Evolutionary conservation across 1,140 invertebrate genomes (phyloP).

Genomic region (Ditylenchus dipsaci): DNA sequence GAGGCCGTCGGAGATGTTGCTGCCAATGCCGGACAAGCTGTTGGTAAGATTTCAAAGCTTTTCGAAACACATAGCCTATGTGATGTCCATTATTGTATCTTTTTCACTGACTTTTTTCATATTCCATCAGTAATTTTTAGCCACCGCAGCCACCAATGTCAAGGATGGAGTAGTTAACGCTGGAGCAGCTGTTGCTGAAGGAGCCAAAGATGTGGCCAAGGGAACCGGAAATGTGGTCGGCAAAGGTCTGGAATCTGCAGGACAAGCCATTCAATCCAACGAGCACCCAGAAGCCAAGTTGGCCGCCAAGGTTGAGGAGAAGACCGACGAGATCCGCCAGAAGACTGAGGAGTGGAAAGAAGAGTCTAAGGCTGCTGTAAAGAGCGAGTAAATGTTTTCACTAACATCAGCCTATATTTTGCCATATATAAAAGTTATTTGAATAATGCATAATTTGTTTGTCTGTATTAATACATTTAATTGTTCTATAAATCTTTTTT

Average conservation of each 20-base stretch:
- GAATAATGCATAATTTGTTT: too few species aligned
- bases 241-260: slow-evolving; percentile 14
- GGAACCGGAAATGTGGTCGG: slow-evolving; percentile 13
- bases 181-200: slow-evolving; percentile 7
- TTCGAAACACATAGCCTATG: background rate
- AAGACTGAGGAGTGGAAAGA: background rate
- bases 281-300: slow-evolving; percentile 7
- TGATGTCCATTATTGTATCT: too few species aligned
- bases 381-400: too few species aligned
- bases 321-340: background rate
- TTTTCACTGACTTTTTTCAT: background rate
- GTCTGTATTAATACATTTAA: too few species aligned
- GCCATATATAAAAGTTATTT: too few species aligned
- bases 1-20: slow-evolving; percentile 14
- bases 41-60: slow-evolving; percentile 10
- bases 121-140: slow-evolving; percentile 3
- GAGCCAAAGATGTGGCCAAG: slow-evolving; percentile 1
- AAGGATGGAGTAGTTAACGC: slow-evolving; percentile 18
- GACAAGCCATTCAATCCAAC: slow-evolving; percentile 15
- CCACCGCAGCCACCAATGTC: slow-evolving; percentile 13
- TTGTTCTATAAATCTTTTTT: too few species aligned
- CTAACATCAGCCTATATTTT: too few species aligned
- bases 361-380: background rate
- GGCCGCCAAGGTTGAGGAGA: background rate
- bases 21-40: slow-evolving; percentile 8